Evolutionary conservation across 2,888 invertebrate genomes (phyloP), one percentile per base, ranked within the genome.

Genomic region (Luperina testacea): DNA sequence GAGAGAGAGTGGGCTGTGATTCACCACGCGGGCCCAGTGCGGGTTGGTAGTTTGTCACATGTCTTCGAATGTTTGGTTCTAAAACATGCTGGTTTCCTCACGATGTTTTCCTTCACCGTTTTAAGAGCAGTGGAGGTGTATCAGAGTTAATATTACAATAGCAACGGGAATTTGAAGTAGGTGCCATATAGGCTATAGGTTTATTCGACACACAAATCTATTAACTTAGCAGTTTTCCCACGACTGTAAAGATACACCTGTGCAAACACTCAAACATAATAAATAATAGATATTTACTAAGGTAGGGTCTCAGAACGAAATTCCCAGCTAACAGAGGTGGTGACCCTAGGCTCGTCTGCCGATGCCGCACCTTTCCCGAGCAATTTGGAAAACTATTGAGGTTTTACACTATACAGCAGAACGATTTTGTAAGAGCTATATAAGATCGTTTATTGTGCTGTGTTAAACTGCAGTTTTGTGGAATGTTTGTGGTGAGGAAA

Each of bases 311-410:
- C 53, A 51, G 76, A 82, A 83, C 69, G 51, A 74, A 76, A 83
- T 83, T 76, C 73, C 45, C 24, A 68, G 53, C 61, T 13, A 61
- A 42, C 32, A 20, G 24, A 83, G 76, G 84, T 80, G 87, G 32
- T 65, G 84, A 83, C 85, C 87, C 80, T 83, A 75, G 73, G 38
- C 17, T 51, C 68, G 51, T 75, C 78, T 75, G 78, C 72, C 75
- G 80, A 87, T 73, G 78, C 74, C 77, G 80, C 85, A 72, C 87
- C 85, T 86, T 70, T 27, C 38, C 64, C n/a, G n/a, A 77, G 80
- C 51, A 72, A 77, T 86, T 85, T 72, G 72, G 77, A 77, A 78
- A 85, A 74, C 75, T 83, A 65, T 75, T 69, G 71, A 75, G 80
- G 42, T 65, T 51, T 67, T 53, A 80, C 72, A 53, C 75, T 61